Evolutionary conservation across 2,113 vertebrate genomes (phyloP).

Genomic region (Maylandia zebra): DNA sequence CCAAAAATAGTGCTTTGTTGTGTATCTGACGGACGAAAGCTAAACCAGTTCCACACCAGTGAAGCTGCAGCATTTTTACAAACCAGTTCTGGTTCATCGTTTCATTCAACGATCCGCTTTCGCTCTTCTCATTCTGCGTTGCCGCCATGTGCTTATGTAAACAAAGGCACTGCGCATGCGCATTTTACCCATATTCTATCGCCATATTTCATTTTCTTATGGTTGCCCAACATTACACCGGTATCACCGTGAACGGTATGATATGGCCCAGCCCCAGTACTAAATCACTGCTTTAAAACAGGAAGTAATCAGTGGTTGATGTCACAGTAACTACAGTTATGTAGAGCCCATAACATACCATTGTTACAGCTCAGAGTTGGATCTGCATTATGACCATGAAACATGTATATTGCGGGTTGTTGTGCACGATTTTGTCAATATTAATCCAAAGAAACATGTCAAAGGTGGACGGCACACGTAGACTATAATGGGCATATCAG

Average conservation of each 20-base stretch:
- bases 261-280: background rate
- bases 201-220: accelerated
- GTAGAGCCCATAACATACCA: background rate
- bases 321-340: background rate
- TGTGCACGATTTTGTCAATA: background rate
- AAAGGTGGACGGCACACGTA: accelerated
- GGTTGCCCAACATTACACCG: accelerated
- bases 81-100: accelerated
- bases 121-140: background rate
- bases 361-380: background rate
- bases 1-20: too few species aligned
- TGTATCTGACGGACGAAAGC: accelerated
- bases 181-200: background rate
- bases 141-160: background rate
- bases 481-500: background rate
- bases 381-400: background rate
- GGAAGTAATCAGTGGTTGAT: background rate
- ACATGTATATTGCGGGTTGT: background rate
- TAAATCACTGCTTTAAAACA: background rate
- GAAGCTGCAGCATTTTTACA: too few species aligned
- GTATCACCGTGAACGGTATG: accelerated
- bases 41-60: accelerated
- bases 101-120: accelerated
- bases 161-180: background rate
- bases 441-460: background rate